Percentiles rank a stretch among this genome's conserved stretches.
These are phyloP conservation scores for Taenioides sp. DNA, from an alignment of 2,797 vertebrate species.

Conservation along the genomic window DNA sequence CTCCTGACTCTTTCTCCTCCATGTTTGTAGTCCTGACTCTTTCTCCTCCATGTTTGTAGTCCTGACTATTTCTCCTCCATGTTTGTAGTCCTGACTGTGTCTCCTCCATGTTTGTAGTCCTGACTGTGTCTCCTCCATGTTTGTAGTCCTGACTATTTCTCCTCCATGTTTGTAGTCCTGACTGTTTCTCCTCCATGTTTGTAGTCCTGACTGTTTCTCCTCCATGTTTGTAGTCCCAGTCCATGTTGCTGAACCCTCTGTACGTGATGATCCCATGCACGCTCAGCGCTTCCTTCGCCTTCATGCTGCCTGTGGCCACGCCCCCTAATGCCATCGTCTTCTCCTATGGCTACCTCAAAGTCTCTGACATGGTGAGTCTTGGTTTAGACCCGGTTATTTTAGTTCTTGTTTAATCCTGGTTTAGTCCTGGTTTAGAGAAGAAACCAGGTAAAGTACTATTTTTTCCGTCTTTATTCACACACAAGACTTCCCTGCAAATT, in stretches of 20 bases:
- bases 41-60: slow-evolving; percentile 49
- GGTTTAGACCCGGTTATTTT: neutral
- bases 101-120: neutral
- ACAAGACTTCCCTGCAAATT: no score
- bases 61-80: slow-evolving; percentile 16
- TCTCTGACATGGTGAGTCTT: slow-evolving; percentile 87
- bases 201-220: neutral
- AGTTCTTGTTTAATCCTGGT: neutral
- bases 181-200: neutral
- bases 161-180: neutral
- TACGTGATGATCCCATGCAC: slow-evolving; percentile 90
- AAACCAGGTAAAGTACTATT: no score
- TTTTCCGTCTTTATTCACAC: no score
- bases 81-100: neutral
- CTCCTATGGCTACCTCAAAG: slow-evolving; percentile 83
- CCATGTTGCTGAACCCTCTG: slow-evolving; percentile 85
- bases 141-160: neutral
- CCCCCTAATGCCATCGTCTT: slow-evolving; percentile 92
- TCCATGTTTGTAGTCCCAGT: slow-evolving; percentile 66
- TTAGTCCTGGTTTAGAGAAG: neutral
- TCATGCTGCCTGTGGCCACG: slow-evolving; percentile 93
- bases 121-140: neutral
- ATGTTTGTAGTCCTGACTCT: neutral
- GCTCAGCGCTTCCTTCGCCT: slow-evolving; percentile 89
- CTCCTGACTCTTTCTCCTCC: neutral